Evolutionary conservation across 2,113 vertebrate genomes (phyloP).

Genomic region (Mellivora capensis): DNA sequence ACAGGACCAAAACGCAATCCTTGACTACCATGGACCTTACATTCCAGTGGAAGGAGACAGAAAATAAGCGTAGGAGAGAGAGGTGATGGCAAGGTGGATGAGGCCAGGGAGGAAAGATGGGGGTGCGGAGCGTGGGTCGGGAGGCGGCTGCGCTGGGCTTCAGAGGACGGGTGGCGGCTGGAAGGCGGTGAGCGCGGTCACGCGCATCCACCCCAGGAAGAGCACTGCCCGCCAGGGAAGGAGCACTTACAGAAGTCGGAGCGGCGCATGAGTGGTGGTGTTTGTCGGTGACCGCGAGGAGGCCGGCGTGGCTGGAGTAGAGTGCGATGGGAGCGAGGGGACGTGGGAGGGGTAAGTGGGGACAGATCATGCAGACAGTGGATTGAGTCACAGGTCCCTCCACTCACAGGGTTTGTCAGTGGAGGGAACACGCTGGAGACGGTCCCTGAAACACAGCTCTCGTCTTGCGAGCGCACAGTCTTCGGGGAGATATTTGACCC

Average conservation of each 20-base stretch:
- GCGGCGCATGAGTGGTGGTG: background rate
- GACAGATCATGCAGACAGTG: background rate
- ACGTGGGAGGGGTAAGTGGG: background rate
- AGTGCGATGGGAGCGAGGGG: background rate
- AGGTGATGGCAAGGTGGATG: background rate
- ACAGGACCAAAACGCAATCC: background rate
- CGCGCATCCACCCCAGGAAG: background rate
- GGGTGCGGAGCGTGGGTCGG: background rate
- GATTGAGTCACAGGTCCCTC: background rate
- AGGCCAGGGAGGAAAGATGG: background rate
- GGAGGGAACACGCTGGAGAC: background rate
- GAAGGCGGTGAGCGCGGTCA: no score
- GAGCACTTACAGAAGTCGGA: background rate
- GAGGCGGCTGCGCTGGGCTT: no score
- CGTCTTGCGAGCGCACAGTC: background rate
- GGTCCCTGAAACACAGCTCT: background rate
- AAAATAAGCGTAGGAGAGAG: background rate
- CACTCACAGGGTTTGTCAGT: background rate
- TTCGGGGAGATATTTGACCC: background rate
- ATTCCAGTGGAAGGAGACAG: background rate
- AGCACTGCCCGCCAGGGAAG: no score
- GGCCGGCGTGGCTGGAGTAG: background rate
- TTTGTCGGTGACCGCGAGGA: background rate
- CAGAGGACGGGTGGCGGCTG: background rate
- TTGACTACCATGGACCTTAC: background rate